These are phyloP conservation scores for Motacilla alba DNA, from an alignment of 2,113 vertebrate genomes.

Conservation along the genomic window DNA sequence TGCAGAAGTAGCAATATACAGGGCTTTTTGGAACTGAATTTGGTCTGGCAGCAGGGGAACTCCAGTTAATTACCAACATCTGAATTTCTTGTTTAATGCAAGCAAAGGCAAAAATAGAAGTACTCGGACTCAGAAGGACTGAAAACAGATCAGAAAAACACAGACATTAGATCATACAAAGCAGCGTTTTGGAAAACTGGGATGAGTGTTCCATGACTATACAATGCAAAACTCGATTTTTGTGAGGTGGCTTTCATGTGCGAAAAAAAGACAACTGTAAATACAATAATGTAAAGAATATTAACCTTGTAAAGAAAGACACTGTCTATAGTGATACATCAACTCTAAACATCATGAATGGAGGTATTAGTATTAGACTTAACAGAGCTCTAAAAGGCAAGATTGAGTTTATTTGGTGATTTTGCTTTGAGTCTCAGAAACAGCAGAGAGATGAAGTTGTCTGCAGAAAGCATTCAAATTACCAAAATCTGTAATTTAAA, in stretches of 20 bases:
- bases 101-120: slow-evolving; percentile 43
- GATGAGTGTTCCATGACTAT: background rate
- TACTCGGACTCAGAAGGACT: background rate
- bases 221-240: background rate
- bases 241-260: background rate
- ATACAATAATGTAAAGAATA: background rate
- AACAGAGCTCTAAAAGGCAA: background rate
- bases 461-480: background rate
- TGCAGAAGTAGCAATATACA: slow-evolving; percentile 72
- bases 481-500: background rate
- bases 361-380: background rate
- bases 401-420: background rate
- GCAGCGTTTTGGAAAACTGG: background rate
- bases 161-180: background rate
- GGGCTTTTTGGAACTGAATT: slow-evolving; percentile 73
- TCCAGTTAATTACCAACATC: slow-evolving; percentile 83
- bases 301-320: background rate
- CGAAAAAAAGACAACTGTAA: background rate
- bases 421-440: background rate
- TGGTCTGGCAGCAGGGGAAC: slow-evolving; percentile 75
- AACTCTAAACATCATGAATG: background rate
- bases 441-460: background rate
- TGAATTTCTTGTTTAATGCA: slow-evolving; percentile 76
- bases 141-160: background rate
- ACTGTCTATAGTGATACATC: background rate